These are phyloP conservation scores for Mesopsocus fuscifrons DNA, from an alignment of 2,888 invertebrate genomes.

Conservation along the genomic window DNA sequence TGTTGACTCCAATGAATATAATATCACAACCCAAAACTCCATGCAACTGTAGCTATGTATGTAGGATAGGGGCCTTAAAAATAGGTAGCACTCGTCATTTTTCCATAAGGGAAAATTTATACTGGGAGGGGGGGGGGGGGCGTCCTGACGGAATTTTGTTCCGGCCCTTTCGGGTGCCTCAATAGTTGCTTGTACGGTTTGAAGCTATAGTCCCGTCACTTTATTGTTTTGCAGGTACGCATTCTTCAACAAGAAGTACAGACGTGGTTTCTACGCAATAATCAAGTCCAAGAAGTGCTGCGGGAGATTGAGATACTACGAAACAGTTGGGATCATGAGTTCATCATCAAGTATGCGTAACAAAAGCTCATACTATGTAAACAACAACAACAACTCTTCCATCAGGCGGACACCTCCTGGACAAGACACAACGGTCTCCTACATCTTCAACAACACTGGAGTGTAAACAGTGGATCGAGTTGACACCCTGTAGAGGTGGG, in stretches of 20 bases:
- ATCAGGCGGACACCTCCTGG: conserved; percentile 27
- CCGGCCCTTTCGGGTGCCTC: too few relatives aligned
- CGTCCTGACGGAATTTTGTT: too few relatives aligned
- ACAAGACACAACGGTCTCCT: conserved; percentile 34
- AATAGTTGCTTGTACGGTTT: too few relatives aligned
- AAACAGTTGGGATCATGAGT: conserved; percentile 59
- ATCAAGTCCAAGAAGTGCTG: conserved; percentile 72
- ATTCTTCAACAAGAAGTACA: conserved; percentile 86
- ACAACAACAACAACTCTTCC: conserved; percentile 44
- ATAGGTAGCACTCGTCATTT: too few relatives aligned
- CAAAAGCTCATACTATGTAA: conserved; percentile 69
- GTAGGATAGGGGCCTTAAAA: too few relatives aligned
- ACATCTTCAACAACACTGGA: conserved; percentile 52
- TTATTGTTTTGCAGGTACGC: conserved; percentile 40
- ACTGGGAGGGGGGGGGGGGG: too few relatives aligned
- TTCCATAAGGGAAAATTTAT: too few relatives aligned
- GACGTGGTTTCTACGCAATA: conserved; percentile 76
- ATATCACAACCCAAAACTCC: too few relatives aligned
- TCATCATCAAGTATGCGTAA: conserved; percentile 63
- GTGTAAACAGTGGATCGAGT: conserved; percentile 31
- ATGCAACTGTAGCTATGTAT: too few relatives aligned
- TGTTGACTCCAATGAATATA: too few relatives aligned
- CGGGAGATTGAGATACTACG: conserved; percentile 67
- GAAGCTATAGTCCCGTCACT: too few relatives aligned
- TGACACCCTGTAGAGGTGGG: not conserved